Conservation (phyloP, 2,888 invertebrate genomes). For the Drosophila phalerata region DNA sequence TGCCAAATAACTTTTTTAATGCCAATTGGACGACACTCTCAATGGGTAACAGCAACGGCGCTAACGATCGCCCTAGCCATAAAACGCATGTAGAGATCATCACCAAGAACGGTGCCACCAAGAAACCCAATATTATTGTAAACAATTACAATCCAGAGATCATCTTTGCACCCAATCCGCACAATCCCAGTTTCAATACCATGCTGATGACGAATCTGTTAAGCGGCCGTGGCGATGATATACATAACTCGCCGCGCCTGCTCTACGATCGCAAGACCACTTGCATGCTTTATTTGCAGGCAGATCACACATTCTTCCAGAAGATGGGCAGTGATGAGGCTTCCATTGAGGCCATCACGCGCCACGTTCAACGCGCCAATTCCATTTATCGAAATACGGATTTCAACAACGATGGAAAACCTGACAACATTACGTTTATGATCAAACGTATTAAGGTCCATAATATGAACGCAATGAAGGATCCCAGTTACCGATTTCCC, state of each 20-base stretch:
- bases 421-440: slow-evolving; percentile 97
- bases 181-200: slow-evolving; percentile 83
- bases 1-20: slow-evolving; percentile 83
- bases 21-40: slow-evolving; percentile 82
- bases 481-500: slow-evolving; percentile 95
- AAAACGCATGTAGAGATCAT: slow-evolving; percentile 90
- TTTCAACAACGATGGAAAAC: slow-evolving; percentile 96
- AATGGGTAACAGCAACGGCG: slow-evolving; percentile 58
- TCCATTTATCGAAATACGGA: slow-evolving; percentile 94
- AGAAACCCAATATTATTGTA: slow-evolving; percentile 88
- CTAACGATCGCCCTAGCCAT: slow-evolving; percentile 87
- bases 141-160: slow-evolving; percentile 87
- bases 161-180: slow-evolving; percentile 83
- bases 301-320: slow-evolving; percentile 98
- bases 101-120: slow-evolving; percentile 89
- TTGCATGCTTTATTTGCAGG: slow-evolving; percentile 97
- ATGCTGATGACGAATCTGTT: slow-evolving; percentile 83
- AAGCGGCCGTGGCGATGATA: slow-evolving; percentile 77
- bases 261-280: slow-evolving; percentile 93
- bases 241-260: slow-evolving; percentile 82
- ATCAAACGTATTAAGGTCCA: slow-evolving; percentile 98
- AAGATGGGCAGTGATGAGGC: slow-evolving; percentile 97
- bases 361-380: slow-evolving; percentile 97
- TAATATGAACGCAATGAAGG: slow-evolving; percentile 93
- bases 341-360: slow-evolving; percentile 97